phyloP scores from a whole-genome alignment of 35 echinoderm and acorn worm species.

The Holothuria glaberrima region DNA sequence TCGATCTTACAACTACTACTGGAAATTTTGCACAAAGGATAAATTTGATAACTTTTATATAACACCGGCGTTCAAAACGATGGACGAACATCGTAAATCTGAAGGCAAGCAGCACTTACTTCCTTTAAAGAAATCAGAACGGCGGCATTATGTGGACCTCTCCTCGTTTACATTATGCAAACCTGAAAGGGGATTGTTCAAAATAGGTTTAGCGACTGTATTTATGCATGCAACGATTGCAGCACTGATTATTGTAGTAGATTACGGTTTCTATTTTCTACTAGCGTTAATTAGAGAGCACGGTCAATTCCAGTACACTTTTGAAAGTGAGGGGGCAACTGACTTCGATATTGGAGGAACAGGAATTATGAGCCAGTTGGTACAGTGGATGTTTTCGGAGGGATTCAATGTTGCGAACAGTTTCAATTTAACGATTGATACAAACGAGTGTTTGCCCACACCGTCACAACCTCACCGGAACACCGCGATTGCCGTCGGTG shows the following conservation, averaged over 20 bases:
- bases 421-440: conserved; percentile 68
- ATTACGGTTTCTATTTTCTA: no score
- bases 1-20: conserved; percentile 81
- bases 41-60: conserved; percentile 91
- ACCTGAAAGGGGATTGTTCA: conserved; percentile 76
- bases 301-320: conserved; percentile 59
- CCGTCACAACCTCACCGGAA: conserved; percentile 66
- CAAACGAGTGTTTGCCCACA: conserved; percentile 71
- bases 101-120: no score
- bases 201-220: conserved; percentile 70
- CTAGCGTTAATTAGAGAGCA: conserved; percentile 73
- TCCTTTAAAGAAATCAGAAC: no score
- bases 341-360: conserved; percentile 58
- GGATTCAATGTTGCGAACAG: conserved; percentile 73
- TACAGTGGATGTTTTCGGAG: conserved; percentile 60
- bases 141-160: conserved; percentile 69
- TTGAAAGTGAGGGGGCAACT: conserved; percentile 52
- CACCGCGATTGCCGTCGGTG: conserved; percentile 62
- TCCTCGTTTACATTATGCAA: conserved; percentile 57
- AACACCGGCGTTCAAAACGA: conserved; percentile 68
- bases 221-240: conserved; percentile 76
- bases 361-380: conserved; percentile 56
- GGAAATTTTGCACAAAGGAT: conserved; percentile 86
- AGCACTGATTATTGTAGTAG: conserved; percentile 57
- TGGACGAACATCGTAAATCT: conserved; percentile 71